These are phyloP conservation scores for Tachyglossus aculeatus DNA, from an alignment of 2,797 vertebrate genomes.

Conservation along the genomic window DNA sequence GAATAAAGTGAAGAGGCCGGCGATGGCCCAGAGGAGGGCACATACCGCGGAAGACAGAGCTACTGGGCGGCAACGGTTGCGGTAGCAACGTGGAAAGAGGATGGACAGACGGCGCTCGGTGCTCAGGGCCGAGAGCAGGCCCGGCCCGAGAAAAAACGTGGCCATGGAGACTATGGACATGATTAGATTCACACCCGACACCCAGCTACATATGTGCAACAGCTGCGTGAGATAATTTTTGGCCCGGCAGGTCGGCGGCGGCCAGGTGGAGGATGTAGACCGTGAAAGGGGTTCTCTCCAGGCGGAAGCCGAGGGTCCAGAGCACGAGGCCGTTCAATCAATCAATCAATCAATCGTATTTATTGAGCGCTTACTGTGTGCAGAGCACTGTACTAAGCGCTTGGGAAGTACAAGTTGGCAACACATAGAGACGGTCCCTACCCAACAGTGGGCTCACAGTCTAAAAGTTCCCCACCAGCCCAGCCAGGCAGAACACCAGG, in stretches of 20 bases:
- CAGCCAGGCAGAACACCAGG: background rate
- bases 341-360: too few species aligned
- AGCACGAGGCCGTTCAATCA: constrained; percentile 16
- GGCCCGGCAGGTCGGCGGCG: background rate
- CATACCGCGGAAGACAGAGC: background rate
- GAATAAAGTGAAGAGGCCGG: background rate
- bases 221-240: background rate
- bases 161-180: background rate
- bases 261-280: constrained; percentile 18
- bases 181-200: rapidly evolving
- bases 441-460: too few species aligned
- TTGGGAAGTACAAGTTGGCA: too few species aligned
- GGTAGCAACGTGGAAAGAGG: background rate
- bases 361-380: too few species aligned
- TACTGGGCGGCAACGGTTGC: background rate
- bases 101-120: background rate
- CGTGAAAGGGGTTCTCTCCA: constrained; percentile 2
- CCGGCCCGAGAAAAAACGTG: background rate
- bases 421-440: too few species aligned
- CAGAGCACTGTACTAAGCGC: too few species aligned
- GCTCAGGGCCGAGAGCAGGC: background rate
- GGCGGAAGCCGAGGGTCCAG: constrained; percentile 3
- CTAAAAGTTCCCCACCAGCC: constrained; percentile 22
- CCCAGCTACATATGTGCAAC: rapidly evolving
- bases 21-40: background rate